Evolutionary conservation across 2,113 vertebrate genomes (phyloP).

Genomic region (Heliornis fulica): DNA sequence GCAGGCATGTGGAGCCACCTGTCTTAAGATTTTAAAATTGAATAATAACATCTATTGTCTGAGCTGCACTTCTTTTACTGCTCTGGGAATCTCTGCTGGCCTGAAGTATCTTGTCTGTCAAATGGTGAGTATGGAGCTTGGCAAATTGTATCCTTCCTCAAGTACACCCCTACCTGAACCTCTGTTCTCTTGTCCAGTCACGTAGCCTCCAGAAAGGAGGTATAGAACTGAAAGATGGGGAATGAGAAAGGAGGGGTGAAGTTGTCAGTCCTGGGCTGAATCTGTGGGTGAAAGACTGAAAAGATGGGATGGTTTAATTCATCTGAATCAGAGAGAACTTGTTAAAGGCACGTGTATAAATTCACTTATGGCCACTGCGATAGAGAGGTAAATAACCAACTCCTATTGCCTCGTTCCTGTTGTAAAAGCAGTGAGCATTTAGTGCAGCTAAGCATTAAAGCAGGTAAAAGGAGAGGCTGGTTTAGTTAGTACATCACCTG

Average conservation of each 20-base stretch:
- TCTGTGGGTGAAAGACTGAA: background rate
- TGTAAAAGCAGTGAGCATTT: background rate
- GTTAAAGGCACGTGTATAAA: background rate
- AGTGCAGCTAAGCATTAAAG: background rate
- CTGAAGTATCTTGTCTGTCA: background rate
- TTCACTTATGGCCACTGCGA: background rate
- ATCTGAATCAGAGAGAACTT: background rate
- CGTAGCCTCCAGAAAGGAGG: background rate
- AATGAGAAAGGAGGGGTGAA: background rate
- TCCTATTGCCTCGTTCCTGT: background rate
- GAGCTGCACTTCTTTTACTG: background rate
- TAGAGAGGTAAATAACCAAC: background rate
- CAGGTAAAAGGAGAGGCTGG: background rate
- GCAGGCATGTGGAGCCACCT: background rate
- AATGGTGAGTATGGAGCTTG: background rate
- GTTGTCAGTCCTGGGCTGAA: background rate
- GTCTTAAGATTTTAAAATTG: background rate
- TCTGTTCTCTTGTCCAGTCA: background rate
- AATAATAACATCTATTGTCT: constrained; percentile 1
- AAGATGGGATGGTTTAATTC: background rate
- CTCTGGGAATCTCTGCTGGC: background rate
- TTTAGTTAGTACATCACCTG: background rate
- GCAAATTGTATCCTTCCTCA: background rate
- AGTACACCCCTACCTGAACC: background rate
- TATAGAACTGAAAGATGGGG: background rate